Percentiles rank a stretch among this genome's conserved stretches.
Conservation (phyloP, 2,113 vertebrate genomes). For the Hemiscyllium ocellatum region DNA sequence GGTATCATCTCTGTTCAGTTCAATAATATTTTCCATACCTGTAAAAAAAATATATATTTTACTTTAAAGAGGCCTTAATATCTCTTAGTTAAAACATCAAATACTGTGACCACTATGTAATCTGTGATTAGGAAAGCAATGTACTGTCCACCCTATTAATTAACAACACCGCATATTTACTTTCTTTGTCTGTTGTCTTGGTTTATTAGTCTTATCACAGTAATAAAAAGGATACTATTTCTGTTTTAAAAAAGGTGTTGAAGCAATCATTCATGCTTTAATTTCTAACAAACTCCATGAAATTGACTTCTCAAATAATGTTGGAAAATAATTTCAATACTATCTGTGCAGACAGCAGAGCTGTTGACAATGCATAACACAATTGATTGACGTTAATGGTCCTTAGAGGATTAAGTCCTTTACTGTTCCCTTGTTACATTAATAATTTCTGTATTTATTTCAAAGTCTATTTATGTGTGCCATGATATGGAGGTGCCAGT, state of each 20-base stretch:
- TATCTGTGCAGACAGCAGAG: constrained; percentile 7
- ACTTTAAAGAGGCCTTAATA: background rate
- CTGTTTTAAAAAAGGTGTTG: background rate
- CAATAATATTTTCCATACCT: background rate
- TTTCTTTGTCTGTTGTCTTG: background rate
- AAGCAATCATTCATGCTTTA: background rate
- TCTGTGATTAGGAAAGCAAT: background rate
- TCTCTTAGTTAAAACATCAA: background rate
- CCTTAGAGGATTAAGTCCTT: constrained; percentile 7
- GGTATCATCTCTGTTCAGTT: background rate
- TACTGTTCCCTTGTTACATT: constrained; percentile 3
- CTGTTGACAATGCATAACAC: background rate
- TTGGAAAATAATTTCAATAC: constrained; percentile 10
- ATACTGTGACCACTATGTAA: background rate
- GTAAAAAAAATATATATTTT: background rate
- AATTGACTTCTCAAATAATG: constrained; percentile 27
- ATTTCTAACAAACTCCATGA: background rate
- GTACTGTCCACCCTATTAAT: background rate
- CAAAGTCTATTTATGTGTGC: constrained; percentile 12
- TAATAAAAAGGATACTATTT: background rate
- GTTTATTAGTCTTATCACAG: background rate
- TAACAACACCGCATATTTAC: background rate
- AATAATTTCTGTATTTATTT: background rate
- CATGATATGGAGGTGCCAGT: too few species aligned
- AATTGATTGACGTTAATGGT: constrained; percentile 6